Evolutionary conservation across 2,888 invertebrate species (phyloP).

Genomic region (Liposcelis brunnea): DNA sequence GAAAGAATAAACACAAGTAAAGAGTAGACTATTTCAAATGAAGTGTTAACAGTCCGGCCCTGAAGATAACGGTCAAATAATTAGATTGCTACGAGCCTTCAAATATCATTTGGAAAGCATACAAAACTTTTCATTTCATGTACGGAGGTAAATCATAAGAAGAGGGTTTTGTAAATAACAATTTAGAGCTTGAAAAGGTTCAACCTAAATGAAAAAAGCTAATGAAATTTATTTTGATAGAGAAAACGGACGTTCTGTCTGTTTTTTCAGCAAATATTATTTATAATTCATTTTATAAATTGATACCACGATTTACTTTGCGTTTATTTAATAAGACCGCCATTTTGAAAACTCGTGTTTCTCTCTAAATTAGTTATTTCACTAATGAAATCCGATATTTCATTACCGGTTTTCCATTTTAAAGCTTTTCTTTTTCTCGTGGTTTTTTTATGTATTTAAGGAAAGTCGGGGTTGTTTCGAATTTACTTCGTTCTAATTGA

Average conservation of each 20-base stretch:
- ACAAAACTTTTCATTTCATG: neutral
- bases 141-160: too few relatives aligned
- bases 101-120: constrained; percentile 1
- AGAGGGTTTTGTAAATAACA: too few relatives aligned
- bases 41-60: neutral
- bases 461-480: too few relatives aligned
- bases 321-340: constrained; percentile 5
- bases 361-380: too few relatives aligned
- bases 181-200: too few relatives aligned
- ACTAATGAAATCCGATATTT: neutral
- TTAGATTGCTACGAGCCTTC: constrained; percentile 2
- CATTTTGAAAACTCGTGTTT: constrained; percentile 5
- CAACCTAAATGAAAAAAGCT: neutral
- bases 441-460: too few relatives aligned
- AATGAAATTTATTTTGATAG: constrained; percentile 9
- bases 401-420: constrained; percentile 2
- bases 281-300: constrained; percentile 9
- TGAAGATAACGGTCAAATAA: constrained; percentile 1
- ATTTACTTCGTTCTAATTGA: too few relatives aligned
- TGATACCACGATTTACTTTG: constrained; percentile 8
- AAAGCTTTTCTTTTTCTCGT: neutral
- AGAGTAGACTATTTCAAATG: too few relatives aligned
- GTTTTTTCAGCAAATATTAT: constrained; percentile 9
- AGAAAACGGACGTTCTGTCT: constrained; percentile 7
- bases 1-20: too few relatives aligned